phyloP scores from a whole-genome alignment of 1,140 invertebrate genomes.

The Bombus pyrosoma region DNA sequence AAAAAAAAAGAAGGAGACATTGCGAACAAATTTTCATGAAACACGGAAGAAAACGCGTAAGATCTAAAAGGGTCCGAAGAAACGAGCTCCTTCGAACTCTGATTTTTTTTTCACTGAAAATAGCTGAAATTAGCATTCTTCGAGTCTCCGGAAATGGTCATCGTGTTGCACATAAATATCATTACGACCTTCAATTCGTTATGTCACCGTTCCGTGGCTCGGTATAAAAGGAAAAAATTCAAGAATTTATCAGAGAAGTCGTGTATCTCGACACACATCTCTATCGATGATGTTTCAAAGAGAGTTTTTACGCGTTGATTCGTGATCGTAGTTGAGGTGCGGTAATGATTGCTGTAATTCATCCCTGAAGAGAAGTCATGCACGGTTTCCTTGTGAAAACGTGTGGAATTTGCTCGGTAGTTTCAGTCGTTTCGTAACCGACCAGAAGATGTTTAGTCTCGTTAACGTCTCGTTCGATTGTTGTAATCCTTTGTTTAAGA shows the following conservation, averaged over 20 bases:
- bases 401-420: not conserved
- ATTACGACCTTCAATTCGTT: slow-evolving; percentile 32
- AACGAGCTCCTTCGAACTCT: not conserved
- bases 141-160: slow-evolving; percentile 9
- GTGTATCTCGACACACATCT: slow-evolving; percentile 10
- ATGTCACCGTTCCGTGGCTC: slow-evolving; percentile 6
- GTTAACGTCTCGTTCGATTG: not conserved
- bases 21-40: not conserved
- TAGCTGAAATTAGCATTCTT: not conserved
- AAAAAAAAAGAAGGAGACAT: not conserved
- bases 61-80: too few species aligned
- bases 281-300: not conserved
- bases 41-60: not conserved
- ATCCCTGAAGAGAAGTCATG: not conserved
- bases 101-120: too few species aligned
- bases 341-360: slow-evolving; percentile 9
- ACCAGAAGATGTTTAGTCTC: not conserved
- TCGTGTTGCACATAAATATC: slow-evolving; percentile 9
- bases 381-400: not conserved
- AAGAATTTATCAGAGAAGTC: slow-evolving; percentile 18
- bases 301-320: not conserved
- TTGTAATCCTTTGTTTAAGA: not conserved
- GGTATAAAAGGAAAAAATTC: not conserved
- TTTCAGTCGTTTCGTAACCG: slow-evolving; percentile 5
- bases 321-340: not conserved